Evolutionary conservation across 2,797 vertebrate genomes (phyloP).

Genomic region (Florisuga fusca): DNA sequence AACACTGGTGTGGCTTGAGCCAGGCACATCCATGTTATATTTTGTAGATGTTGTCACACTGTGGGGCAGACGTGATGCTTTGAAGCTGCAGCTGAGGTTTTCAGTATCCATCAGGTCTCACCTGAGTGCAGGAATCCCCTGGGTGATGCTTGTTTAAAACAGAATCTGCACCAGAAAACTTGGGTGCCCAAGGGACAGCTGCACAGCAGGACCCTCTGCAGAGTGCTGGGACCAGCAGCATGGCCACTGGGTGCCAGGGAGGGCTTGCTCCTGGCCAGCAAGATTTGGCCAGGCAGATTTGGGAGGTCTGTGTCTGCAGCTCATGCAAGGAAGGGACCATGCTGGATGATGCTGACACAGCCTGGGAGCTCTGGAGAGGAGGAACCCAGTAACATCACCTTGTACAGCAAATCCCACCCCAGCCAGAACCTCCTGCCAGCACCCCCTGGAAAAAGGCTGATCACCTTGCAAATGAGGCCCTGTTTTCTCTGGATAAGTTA

Average conservation of each 20-base stretch:
- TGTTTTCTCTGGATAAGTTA: not conserved
- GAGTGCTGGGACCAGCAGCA: rapidly evolving
- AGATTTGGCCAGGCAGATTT: not conserved
- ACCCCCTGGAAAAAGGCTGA: not conserved
- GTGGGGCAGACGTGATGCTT: not conserved
- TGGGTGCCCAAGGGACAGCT: rapidly evolving
- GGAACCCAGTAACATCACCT: not conserved
- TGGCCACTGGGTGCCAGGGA: rapidly evolving
- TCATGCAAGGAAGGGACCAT: not conserved
- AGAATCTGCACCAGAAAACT: not conserved
- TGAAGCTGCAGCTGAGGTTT: not conserved
- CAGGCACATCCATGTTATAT: not conserved
- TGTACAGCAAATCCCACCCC: not conserved
- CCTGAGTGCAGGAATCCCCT: not conserved
- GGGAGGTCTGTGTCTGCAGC: not conserved
- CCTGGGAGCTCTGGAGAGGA: not conserved
- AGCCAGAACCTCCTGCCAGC: not conserved
- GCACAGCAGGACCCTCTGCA: rapidly evolving
- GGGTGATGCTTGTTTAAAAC: rapidly evolving
- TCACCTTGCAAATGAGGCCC: not conserved
- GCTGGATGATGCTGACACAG: not conserved
- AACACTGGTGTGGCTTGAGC: rapidly evolving
- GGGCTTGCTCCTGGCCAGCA: not conserved
- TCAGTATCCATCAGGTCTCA: not conserved
- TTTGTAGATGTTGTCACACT: not conserved